These are phyloP conservation scores for Eptesicus fuscus DNA, from an alignment of 2,113 vertebrate species.

Conservation along the genomic window DNA sequence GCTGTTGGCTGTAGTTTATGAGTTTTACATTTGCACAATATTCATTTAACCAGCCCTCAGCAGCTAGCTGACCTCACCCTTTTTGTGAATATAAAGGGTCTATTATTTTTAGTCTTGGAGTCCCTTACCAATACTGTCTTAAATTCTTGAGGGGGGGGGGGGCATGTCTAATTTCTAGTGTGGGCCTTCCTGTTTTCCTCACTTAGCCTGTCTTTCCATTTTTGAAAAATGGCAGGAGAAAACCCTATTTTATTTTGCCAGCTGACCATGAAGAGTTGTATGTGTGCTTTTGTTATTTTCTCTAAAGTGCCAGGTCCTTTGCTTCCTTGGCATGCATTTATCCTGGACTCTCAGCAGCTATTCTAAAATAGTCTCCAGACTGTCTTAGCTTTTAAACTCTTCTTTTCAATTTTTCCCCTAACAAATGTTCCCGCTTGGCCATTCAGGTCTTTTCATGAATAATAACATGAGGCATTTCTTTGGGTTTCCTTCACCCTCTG, in stretches of 20 bases:
- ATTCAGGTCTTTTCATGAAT: conserved; percentile 67
- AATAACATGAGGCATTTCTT: conserved; percentile 65
- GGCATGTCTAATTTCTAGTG: conserved; percentile 75
- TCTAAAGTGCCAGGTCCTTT: conserved; percentile 66
- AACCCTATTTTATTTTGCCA: conserved; percentile 74
- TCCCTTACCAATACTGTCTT: conserved; percentile 58
- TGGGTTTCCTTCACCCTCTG: conserved; percentile 48
- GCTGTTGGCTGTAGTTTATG: background rate
- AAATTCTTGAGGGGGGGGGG: conserved; percentile 18
- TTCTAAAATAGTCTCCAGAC: conserved; percentile 67
- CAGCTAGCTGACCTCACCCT: conserved; percentile 49
- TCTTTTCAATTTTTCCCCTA: conserved; percentile 63
- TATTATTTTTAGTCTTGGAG: conserved; percentile 67
- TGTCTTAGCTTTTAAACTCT: conserved; percentile 74
- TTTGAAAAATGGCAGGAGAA: conserved; percentile 74
- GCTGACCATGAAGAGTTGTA: conserved; percentile 73
- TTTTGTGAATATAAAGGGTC: conserved; percentile 63
- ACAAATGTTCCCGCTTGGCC: conserved; percentile 71
- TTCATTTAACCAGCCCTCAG: background rate
- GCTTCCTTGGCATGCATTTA: conserved; percentile 65
- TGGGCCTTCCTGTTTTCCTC: conserved; percentile 72
- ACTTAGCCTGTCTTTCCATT: conserved; percentile 69
- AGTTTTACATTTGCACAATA: background rate
- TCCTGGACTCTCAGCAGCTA: conserved; percentile 56
- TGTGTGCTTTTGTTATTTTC: conserved; percentile 68